Percentiles rank a stretch among this genome's conserved stretches.
phyloP scores from a whole-genome alignment of 2,113 vertebrate species.

The Phyllostomus hastatus region DNA sequence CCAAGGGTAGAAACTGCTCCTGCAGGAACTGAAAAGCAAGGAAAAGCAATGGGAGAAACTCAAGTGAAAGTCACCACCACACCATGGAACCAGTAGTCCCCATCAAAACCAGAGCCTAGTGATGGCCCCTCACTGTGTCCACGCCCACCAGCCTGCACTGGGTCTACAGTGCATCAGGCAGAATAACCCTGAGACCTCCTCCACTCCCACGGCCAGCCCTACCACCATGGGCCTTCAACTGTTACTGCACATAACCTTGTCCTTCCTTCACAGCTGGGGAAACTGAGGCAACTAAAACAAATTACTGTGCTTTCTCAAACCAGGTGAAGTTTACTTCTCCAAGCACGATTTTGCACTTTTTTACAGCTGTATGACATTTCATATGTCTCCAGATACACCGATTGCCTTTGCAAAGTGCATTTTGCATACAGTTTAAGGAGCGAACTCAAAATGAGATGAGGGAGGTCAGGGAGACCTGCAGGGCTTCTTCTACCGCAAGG shows the following conservation, averaged over 20 bases:
- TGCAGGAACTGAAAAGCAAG: conserved; percentile 65
- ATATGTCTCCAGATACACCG: conserved; percentile 15
- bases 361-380: conserved; percentile 12
- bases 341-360: conserved; percentile 42
- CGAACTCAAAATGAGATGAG: conserved; percentile 16
- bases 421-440: conserved; percentile 23
- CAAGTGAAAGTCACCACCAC: conserved; percentile 22
- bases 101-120: background rate
- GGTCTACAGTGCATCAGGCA: background rate
- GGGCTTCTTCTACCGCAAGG: background rate
- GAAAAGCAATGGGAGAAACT: conserved; percentile 1
- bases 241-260: background rate
- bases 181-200: background rate
- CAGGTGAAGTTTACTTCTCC: conserved; percentile 46
- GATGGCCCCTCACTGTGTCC: background rate
- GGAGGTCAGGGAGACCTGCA: background rate
- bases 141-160: background rate
- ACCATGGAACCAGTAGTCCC: background rate
- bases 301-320: background rate
- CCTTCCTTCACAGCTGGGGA: conserved; percentile 6
- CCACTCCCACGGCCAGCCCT: background rate
- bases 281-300: conserved; percentile 12
- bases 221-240: background rate
- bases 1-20: conserved; percentile 50
- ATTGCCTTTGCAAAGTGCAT: conserved; percentile 44